Evolutionary conservation across 1,140 invertebrate species (phyloP).

Genomic region (Brachionus koreanus): DNA sequence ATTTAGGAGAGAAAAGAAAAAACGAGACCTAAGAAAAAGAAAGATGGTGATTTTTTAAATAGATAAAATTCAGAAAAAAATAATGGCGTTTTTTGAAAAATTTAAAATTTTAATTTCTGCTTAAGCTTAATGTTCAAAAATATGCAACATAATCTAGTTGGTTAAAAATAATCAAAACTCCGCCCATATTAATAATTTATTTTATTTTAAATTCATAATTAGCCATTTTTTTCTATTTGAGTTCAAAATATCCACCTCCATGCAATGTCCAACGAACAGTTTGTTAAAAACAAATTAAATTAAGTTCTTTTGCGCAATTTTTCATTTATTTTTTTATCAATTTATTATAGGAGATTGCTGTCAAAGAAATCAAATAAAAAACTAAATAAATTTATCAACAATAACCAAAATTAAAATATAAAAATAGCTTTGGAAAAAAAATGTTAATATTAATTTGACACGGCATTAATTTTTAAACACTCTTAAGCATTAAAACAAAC

Average conservation of each 20-base stretch:
- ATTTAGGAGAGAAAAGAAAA: background rate
- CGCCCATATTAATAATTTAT: background rate
- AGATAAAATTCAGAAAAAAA: slow-evolving; percentile 28
- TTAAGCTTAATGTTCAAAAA: background rate
- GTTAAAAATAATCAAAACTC: background rate
- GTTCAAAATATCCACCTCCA: background rate
- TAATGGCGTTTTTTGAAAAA: slow-evolving; percentile 16
- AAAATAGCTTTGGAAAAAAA: background rate
- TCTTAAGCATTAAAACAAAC: no score
- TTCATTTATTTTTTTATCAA: no score
- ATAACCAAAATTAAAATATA: background rate
- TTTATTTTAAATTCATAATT: background rate
- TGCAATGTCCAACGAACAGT: no score
- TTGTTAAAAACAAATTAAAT: no score
- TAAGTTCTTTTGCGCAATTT: no score
- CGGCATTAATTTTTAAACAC: no score
- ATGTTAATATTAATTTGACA: background rate
- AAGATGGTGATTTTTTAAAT: slow-evolving; percentile 27
- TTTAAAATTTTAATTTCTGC: background rate
- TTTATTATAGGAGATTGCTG: no score
- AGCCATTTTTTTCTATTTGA: background rate
- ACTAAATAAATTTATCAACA: background rate
- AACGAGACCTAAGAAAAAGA: background rate
- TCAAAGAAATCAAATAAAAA: background rate
- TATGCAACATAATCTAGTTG: background rate